phyloP scores from a whole-genome alignment of 2,797 vertebrate genomes.

The Pangasius macronema region DNA sequence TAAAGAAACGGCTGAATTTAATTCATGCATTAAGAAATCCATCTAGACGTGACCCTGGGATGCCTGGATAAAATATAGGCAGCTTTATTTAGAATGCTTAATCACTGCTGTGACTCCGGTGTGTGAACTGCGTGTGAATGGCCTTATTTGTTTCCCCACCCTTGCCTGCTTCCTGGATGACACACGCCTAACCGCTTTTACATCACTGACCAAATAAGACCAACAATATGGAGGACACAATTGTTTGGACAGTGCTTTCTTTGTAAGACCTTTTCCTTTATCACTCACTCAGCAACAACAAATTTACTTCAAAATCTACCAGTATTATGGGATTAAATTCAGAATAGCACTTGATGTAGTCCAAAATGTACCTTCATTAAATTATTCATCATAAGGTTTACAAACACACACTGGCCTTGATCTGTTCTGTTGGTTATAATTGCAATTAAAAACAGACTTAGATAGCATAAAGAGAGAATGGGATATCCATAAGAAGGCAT shows the following conservation, averaged over 20 bases:
- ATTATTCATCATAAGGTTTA: background rate
- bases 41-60: background rate
- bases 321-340: background rate
- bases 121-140: conserved; percentile 30
- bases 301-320: background rate
- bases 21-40: background rate
- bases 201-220: conserved; percentile 26
- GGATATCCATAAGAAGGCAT: background rate
- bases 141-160: conserved; percentile 38
- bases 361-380: background rate
- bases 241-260: background rate
- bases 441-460: background rate
- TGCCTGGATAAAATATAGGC: background rate
- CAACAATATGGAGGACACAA: background rate
- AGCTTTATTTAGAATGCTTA: conserved; percentile 32
- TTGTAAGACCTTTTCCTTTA: background rate
- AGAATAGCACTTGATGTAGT: background rate
- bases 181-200: conserved; percentile 44
- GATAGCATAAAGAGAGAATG: background rate
- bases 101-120: conserved; percentile 24
- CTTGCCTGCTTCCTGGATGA: conserved; percentile 47
- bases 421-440: background rate
- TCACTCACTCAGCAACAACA: background rate
- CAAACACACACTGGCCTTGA: background rate
- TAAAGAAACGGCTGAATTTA: background rate